These are phyloP conservation scores for Thereva nobilitata DNA, from an alignment of 2,888 invertebrate genomes.

Conservation along the genomic window DNA sequence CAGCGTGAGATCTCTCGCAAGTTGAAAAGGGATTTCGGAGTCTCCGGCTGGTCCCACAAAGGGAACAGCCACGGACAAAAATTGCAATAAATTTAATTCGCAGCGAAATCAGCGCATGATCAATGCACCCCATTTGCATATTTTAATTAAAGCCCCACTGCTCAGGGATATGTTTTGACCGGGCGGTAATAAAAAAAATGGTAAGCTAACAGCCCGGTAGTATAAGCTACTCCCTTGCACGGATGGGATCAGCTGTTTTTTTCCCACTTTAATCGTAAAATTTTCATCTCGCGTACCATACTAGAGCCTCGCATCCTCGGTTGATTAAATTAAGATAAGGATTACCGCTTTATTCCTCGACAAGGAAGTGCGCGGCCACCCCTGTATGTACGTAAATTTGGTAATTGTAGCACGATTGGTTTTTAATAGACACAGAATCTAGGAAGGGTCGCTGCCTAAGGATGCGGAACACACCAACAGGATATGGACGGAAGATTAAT, in stretches of 20 bases:
- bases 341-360: constrained; percentile 24
- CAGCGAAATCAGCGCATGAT: constrained; percentile 34
- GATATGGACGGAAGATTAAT: constrained; percentile 10
- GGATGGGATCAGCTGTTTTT: constrained; percentile 19
- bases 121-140: constrained; percentile 33
- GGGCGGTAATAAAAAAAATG: neutral
- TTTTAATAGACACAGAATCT: constrained; percentile 25
- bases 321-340: constrained; percentile 35
- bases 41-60: neutral
- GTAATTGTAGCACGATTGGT: constrained; percentile 26
- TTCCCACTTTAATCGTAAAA: constrained; percentile 17
- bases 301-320: constrained; percentile 4
- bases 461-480: neutral
- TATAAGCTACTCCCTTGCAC: constrained; percentile 12
- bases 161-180: constrained; percentile 22
- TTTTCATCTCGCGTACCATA: constrained; percentile 19
- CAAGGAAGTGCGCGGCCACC: neutral
- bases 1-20: constrained; percentile 10
- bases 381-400: constrained; percentile 24
- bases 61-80: neutral
- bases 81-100: constrained; percentile 35
- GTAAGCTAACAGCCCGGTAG: neutral
- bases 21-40: constrained; percentile 13
- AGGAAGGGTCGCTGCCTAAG: neutral
- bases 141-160: constrained; percentile 31